Evolutionary conservation across 37 sponge, comb jelly and placozoan genomes (phyloP).

Genomic region (Aphrocallistes beatrix): DNA sequence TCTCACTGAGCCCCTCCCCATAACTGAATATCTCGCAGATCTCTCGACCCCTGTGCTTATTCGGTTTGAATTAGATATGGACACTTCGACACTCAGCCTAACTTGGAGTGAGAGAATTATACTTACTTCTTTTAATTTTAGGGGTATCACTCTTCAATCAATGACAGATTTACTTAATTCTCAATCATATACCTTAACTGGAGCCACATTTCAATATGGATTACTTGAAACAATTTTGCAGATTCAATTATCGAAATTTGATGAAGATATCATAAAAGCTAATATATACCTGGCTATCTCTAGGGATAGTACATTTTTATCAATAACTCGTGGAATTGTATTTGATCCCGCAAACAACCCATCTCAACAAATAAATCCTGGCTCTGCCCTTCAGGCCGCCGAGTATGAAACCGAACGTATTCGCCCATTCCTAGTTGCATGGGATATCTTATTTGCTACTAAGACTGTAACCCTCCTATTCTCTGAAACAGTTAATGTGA

Average conservation of each 20-base stretch:
- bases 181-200: constrained; percentile 33
- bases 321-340: constrained; percentile 23
- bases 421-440: constrained; percentile 35
- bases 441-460: constrained; percentile 43
- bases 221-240: neutral
- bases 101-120: constrained; percentile 24
- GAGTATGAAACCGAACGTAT: constrained; percentile 35
- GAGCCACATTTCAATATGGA: neutral
- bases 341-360: constrained; percentile 38
- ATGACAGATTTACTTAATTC: neutral
- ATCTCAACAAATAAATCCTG: constrained; percentile 24
- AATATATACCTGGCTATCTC: constrained; percentile 38
- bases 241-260: constrained; percentile 40
- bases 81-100: constrained; percentile 14
- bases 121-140: neutral
- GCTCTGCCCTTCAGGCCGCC: constrained; percentile 25
- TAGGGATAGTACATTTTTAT: constrained; percentile 40
- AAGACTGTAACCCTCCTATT: constrained; percentile 50
- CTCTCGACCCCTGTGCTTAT: neutral
- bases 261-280: constrained; percentile 52
- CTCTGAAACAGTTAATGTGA: constrained; percentile 54
- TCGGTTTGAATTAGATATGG: constrained; percentile 19
- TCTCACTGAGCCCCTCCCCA: neutral
- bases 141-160: neutral
- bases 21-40: neutral